These are phyloP conservation scores for Liolophura sinensis DNA, from an alignment of 1,140 invertebrate species.

Conservation along the genomic window DNA sequence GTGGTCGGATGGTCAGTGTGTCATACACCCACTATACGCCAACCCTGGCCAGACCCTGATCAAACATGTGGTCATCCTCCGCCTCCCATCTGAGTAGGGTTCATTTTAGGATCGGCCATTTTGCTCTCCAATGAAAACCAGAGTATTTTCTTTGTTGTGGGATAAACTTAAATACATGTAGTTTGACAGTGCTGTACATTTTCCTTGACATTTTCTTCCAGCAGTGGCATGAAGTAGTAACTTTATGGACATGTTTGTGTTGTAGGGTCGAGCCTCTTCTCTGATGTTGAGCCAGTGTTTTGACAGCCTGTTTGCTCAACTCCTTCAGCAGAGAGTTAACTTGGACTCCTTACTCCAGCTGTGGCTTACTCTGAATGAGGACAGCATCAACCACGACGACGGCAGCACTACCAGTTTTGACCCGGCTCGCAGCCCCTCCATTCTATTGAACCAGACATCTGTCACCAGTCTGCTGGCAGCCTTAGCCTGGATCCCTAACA, in stretches of 20 bases:
- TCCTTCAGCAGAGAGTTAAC: slow-evolving; percentile 65
- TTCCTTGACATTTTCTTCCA: no score
- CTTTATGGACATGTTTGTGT: slow-evolving; percentile 1
- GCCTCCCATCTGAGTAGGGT: no score
- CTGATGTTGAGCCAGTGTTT: slow-evolving; percentile 74
- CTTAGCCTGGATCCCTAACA: slow-evolving; percentile 66
- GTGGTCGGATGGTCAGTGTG: no score
- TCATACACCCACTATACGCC: no score
- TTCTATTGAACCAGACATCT: slow-evolving; percentile 72
- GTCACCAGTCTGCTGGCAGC: slow-evolving; percentile 73
- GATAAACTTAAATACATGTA: no score
- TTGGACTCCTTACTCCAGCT: slow-evolving; percentile 80
- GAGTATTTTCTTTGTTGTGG: no score
- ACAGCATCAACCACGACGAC: slow-evolving; percentile 27
- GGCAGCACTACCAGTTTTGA: slow-evolving; percentile 36
- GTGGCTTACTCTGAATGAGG: slow-evolving; percentile 78
- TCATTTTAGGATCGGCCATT: no score
- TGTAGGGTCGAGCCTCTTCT: slow-evolving; percentile 46
- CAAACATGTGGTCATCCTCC: no score
- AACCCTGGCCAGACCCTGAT: no score
- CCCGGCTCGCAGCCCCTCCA: slow-evolving; percentile 69
- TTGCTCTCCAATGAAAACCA: no score
- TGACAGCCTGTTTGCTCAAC: slow-evolving; percentile 70
- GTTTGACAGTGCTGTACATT: no score
- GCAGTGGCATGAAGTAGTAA: no score